Conservation (phyloP, 2,888 invertebrate genomes). For the Nebria salina region DNA sequence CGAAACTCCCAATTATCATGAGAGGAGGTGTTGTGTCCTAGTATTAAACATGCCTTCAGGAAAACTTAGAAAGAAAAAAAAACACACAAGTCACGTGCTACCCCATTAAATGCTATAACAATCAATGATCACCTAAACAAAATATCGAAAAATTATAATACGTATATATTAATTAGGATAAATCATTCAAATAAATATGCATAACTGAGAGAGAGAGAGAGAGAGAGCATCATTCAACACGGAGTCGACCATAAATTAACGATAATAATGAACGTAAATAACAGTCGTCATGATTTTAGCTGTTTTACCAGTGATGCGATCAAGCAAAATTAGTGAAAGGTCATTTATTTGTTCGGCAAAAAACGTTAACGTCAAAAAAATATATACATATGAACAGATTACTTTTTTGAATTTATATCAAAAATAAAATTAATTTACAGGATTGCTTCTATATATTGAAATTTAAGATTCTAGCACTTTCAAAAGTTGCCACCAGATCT, state of each 20-base stretch:
- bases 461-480: too few species aligned
- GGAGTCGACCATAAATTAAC: slow-evolving; percentile 10
- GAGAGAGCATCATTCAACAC: slow-evolving; percentile 30
- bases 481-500: too few species aligned
- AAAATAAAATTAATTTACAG: too few species aligned
- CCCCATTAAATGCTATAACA: slow-evolving; percentile 35
- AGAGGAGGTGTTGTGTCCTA: slow-evolving; percentile 4
- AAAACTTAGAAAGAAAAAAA: not conserved
- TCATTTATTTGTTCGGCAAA: not conserved
- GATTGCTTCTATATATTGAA: too few species aligned
- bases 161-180: not conserved
- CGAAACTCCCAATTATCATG: slow-evolving; percentile 7
- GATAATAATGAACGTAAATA: not conserved
- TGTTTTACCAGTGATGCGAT: not conserved
- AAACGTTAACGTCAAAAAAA: not conserved
- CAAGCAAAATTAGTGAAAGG: not conserved
- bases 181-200: slow-evolving; percentile 21
- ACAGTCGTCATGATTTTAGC: not conserved
- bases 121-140: slow-evolving; percentile 39
- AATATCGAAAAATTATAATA: slow-evolving; percentile 21
- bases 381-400: too few species aligned
- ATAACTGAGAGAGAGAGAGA: slow-evolving; percentile 18
- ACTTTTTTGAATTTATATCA: too few species aligned
- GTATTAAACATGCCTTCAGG: slow-evolving; percentile 34
- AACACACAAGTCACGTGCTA: slow-evolving; percentile 29